Base-by-base conservation (phyloP, 2,888 invertebrate genomes). In the Apamea anceps region DNA sequence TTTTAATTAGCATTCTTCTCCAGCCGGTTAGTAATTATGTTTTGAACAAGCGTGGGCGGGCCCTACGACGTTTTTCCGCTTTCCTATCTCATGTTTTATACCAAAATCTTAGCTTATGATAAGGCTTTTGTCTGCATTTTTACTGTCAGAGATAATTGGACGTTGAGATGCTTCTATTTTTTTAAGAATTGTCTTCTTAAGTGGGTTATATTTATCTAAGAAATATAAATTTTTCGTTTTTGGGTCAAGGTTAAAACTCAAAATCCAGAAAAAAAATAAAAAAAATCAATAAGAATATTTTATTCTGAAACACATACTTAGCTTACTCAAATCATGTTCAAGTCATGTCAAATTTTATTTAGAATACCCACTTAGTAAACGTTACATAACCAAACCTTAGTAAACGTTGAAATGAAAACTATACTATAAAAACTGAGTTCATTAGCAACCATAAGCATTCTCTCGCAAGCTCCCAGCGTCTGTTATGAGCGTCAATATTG, bases 401-500 rank as follows among this genome's bases (percentile, higher is more conserved):
- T 10, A 62, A n/a, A 45, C 12, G 6, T 66, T 37, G 28, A 45
- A 67, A 37, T 28, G 13, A 37, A 60, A 37, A n/a, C 28, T 12
- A 28, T 12, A 66, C 63, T 21, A 77, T 72, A 62, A 78, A 75
- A 82, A 37, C 65, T n/a, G 65, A 65, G 48, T 37, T 60, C 62
- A 51, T 78, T 37, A 72, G 32, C 63, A 72, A 78, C 73, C 66
- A 72, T 54, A 57, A 48, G 48, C 48, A 66, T 72, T 85, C 45
- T 81, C 75, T 79, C 12, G n/a, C 68, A 13, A 73, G 54, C 63
- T 66, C 54, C 45, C 75, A 70, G 63, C 77, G 65, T 74, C 71
- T 84, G 62, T 75, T 70, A 73, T 85, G 78, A 86, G 80, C 77
- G 91, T 89, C 93, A 94, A 94, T 92, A 94, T 91, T 93, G 89